These are phyloP conservation scores for Knipowitschia caucasica DNA, from an alignment of 2,797 vertebrate species.

Conservation along the genomic window DNA sequence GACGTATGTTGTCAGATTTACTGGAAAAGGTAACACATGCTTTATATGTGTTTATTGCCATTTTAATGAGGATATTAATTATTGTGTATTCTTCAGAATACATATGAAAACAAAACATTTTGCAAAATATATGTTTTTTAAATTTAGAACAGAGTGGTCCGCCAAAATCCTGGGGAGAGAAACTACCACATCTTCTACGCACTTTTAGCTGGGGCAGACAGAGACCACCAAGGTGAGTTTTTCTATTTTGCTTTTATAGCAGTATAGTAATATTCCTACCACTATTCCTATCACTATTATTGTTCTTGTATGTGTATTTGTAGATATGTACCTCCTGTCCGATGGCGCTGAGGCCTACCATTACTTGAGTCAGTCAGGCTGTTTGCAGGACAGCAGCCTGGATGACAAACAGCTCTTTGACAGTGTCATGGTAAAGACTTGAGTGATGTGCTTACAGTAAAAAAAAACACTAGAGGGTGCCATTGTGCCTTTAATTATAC, in stretches of 20 bases:
- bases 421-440: constrained; percentile 85
- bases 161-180: constrained; percentile 94
- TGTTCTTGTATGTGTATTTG: constrained; percentile 18
- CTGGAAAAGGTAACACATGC: constrained; percentile 65
- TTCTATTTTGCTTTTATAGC: no score
- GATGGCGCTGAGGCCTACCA: constrained; percentile 85
- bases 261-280: no score
- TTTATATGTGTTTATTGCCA: not conserved
- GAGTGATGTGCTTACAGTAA: not conserved
- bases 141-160: constrained; percentile 94
- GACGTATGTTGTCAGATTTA: constrained; percentile 61
- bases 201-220: constrained; percentile 87
- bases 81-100: not conserved
- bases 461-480: constrained; percentile 43
- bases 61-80: not conserved
- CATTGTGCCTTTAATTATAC: constrained; percentile 10
- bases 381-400: constrained; percentile 82
- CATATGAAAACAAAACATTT: not conserved
- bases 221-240: constrained; percentile 80
- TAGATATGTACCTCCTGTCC: constrained; percentile 78
- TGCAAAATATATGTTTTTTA: not conserved
- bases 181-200: constrained; percentile 99
- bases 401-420: constrained; percentile 85
- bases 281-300: not conserved
- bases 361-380: constrained; percentile 90